Evolutionary conservation across 2,888 invertebrate species (phyloP), one percentile per base, ranked within the genome.

Genomic region (Drosophila yooni): DNA sequence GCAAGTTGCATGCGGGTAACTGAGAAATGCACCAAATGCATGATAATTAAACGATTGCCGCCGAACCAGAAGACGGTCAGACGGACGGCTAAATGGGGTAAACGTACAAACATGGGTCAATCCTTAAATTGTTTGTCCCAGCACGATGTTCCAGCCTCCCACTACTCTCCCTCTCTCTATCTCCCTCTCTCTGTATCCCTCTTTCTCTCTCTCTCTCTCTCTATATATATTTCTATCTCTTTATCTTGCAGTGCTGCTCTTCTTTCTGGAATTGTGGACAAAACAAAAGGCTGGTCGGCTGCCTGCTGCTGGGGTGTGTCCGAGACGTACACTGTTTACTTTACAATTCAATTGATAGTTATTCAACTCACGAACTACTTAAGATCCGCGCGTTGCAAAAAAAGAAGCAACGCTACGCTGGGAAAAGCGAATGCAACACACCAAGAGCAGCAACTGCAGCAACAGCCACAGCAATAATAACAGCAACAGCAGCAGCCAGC

Each of bases 281-380:
- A 79, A 76, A 85, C 89, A 85, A 85, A 86, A 79, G 82, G 57
- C 71, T 71, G 76, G 58, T 58, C 46, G 46, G 46, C 46, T 67
- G 81, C 59, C 33, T 71, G 74, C 58, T 74, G 83, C 63, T 72
- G 83, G 88, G 90, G 86, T 87, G 86, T 83, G 90, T 85, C 88
- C 74, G 57, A 70, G 88, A 72, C 88, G 83, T 76, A 89, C 82
- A 87, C 81, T 88, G 90, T 91, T 89, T 91, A 87, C 82, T 90
- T 89, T 86, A 91, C 91, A 89, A 91, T 89, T 89, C 91, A 91
- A 91, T 91, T 88, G 91, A 91, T 89, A 89, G 87, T 90, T 89
- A 89, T 89, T 91, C 89, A 87, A 91, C 89, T 91, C 89, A 91
- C 89, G 89, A 90, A 89, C 90, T 88, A 88, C 89, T 88, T 90